These are phyloP conservation scores for Oreochromis aureus DNA, from an alignment of 2,113 vertebrate genomes.

Conservation along the genomic window DNA sequence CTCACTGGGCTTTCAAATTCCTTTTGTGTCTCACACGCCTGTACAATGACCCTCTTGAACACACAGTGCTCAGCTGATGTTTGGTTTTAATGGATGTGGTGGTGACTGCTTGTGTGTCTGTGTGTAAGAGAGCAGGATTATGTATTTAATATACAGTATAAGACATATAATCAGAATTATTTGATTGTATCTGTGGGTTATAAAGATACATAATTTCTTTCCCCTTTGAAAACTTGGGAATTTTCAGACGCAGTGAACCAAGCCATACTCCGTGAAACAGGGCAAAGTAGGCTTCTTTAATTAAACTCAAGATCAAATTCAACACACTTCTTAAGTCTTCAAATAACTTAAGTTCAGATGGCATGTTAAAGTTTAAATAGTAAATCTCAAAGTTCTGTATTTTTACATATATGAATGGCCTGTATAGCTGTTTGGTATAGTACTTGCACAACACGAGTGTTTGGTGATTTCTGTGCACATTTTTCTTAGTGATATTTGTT, in stretches of 20 bases:
- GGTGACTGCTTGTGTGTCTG: background rate
- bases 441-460: accelerated
- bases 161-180: background rate
- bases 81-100: background rate
- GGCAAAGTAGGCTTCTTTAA: background rate
- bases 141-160: background rate
- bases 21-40: background rate
- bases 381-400: background rate
- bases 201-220: background rate
- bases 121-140: background rate
- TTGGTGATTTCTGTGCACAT: background rate
- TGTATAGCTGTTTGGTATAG: background rate
- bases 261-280: background rate
- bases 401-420: background rate
- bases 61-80: background rate
- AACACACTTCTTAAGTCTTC: background rate
- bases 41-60: background rate
- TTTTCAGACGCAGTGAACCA: background rate
- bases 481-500: background rate
- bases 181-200: background rate
- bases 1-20: constrained; percentile 10
- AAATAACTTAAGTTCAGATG: background rate
- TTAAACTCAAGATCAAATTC: background rate
- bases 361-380: background rate
- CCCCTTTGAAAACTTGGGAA: background rate